Evolutionary conservation across 2,113 vertebrate genomes (phyloP).

Genomic region (Salvelinus fontinalis): DNA sequence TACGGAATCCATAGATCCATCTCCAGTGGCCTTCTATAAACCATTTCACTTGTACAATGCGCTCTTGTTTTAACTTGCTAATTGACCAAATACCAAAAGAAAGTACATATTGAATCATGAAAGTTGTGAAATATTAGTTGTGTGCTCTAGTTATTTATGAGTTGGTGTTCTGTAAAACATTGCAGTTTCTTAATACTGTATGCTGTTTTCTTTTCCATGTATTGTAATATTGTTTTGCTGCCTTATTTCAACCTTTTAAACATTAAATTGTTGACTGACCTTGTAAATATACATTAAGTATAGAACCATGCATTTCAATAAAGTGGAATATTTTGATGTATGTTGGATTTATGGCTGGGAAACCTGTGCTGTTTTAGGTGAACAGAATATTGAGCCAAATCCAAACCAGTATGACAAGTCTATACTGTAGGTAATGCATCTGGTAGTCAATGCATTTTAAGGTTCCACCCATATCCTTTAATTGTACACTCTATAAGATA

Average conservation of each 20-base stretch:
- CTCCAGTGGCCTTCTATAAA: slow-evolving; percentile 52
- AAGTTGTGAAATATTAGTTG: slow-evolving; percentile 22
- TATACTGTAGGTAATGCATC: too few relatives aligned
- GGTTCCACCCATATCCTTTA: too few relatives aligned
- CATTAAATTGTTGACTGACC: slow-evolving; percentile 64
- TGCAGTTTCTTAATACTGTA: slow-evolving; percentile 63
- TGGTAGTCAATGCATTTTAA: too few relatives aligned
- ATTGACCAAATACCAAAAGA: slow-evolving; percentile 53
- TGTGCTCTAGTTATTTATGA: slow-evolving; percentile 48
- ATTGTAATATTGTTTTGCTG: slow-evolving; percentile 64
- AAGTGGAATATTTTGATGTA: slow-evolving; percentile 87
- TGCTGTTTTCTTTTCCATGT: slow-evolving; percentile 80
- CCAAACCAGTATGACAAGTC: too few relatives aligned
- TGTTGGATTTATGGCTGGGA: slow-evolving; percentile 39
- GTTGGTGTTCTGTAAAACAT: slow-evolving; percentile 58
- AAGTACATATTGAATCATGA: slow-evolving; percentile 30
- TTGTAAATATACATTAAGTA: slow-evolving; percentile 74
- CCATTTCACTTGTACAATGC: slow-evolving; percentile 19
- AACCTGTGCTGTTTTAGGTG: background rate
- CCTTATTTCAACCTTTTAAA: slow-evolving; percentile 59
- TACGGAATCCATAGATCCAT: slow-evolving; percentile 13
- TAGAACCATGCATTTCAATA: slow-evolving; percentile 63
- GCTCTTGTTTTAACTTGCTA: slow-evolving; percentile 30
- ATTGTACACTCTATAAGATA: too few relatives aligned
- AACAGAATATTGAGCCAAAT: too few relatives aligned